phyloP scores from a whole-genome alignment of 2,888 invertebrate genomes.

The Sinohyriopsis cumingii region DNA sequence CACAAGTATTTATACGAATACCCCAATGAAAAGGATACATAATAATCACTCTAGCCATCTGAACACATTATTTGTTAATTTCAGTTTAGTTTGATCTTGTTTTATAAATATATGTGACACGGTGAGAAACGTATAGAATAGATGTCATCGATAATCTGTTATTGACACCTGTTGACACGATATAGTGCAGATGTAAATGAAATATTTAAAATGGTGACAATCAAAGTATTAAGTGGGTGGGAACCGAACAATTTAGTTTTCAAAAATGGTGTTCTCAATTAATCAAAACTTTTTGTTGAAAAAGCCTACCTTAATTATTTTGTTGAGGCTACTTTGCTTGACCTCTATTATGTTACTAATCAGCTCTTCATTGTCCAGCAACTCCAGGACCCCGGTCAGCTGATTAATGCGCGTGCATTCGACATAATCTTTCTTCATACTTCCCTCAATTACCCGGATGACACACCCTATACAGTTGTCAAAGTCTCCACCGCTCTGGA shows the following conservation, averaged over 20 bases:
- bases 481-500: conserved; percentile 50
- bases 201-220: background rate
- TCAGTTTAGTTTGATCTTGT: too few species aligned
- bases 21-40: too few species aligned
- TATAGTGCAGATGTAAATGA: background rate
- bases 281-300: background rate
- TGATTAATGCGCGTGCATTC: conserved; percentile 49
- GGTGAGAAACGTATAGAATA: too few species aligned
- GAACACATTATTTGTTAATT: too few species aligned
- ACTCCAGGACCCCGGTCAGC: conserved; percentile 40
- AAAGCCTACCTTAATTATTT: conserved; percentile 33
- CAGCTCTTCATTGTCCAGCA: conserved; percentile 62
- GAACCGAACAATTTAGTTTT: background rate
- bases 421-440: conserved; percentile 49
- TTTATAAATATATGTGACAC: too few species aligned
- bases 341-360: conserved; percentile 63
- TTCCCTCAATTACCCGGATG: conserved; percentile 55
- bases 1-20: too few species aligned
- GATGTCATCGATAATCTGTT: too few species aligned
- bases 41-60: too few species aligned
- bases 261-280: background rate
- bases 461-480: conserved; percentile 60
- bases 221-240: background rate
- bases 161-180: too few species aligned
- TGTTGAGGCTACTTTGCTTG: conserved; percentile 31